Conservation (phyloP, 2,113 vertebrate species). For the Atractosteus spatula region DNA sequence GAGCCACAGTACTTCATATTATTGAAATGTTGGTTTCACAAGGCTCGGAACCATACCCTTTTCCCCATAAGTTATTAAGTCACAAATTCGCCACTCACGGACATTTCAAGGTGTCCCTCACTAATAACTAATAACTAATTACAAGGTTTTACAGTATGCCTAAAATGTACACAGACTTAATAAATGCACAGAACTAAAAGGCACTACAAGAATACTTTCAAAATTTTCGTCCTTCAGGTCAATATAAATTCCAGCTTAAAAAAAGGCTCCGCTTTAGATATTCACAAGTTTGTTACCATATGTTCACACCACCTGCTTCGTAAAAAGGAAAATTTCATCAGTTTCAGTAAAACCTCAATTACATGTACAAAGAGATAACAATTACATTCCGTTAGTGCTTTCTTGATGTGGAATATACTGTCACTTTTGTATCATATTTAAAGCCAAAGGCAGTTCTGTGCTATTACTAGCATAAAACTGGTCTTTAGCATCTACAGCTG, state of each 20-base stretch:
- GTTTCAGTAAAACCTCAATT: constrained; percentile 32
- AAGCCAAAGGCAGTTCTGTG: neutral
- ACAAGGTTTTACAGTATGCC: neutral
- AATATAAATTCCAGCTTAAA: constrained; percentile 2
- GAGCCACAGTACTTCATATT: no score
- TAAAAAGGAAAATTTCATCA: constrained; percentile 15
- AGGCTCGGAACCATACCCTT: no score
- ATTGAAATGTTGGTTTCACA: no score
- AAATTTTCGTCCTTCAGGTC: constrained; percentile 10
- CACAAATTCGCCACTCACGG: no score
- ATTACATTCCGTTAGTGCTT: constrained; percentile 23
- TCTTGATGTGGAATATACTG: constrained; percentile 6
- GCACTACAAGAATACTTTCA: neutral
- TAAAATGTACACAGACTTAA: neutral
- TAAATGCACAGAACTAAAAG: neutral
- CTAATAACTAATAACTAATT: no score
- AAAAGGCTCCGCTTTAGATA: constrained; percentile 46
- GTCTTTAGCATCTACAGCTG: constrained; percentile 11
- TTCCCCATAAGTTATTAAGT: no score
- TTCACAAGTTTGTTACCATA: constrained; percentile 60
- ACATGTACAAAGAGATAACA: constrained; percentile 37
- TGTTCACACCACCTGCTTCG: constrained; percentile 64
- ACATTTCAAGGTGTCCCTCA: no score
- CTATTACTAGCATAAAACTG: constrained; percentile 2
- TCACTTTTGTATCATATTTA: neutral